Percentiles rank a stretch among this genome's conserved stretches.
Conservation (phyloP, 2,113 vertebrate genomes). For the Apaloderma vittatum region DNA sequence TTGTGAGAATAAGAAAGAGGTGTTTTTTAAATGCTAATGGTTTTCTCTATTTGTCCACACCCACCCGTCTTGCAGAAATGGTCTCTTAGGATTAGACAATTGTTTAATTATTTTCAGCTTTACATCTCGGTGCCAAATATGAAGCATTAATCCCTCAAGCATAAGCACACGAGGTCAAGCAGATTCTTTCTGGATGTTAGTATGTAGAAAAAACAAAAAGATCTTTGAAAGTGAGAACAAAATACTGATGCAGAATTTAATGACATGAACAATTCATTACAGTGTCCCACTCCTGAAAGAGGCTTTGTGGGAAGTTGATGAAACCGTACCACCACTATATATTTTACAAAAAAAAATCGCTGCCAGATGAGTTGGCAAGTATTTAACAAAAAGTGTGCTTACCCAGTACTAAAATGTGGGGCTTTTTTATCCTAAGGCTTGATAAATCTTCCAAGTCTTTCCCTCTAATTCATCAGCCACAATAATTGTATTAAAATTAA, state of each 20-base stretch:
- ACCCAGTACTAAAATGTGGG: background rate
- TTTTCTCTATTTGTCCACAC: background rate
- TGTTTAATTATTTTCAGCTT: background rate
- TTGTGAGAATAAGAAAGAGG: background rate
- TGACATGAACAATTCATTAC: background rate
- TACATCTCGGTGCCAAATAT: background rate
- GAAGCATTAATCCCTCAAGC: background rate
- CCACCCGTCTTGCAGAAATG: background rate
- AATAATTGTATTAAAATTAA: background rate
- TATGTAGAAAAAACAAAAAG: background rate
- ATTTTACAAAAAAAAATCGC: background rate
- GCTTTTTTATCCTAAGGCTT: background rate
- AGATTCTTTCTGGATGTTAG: background rate
- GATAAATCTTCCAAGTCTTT: background rate
- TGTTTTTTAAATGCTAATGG: background rate
- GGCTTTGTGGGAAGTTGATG: background rate
- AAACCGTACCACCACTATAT: background rate
- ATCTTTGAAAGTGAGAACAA: background rate
- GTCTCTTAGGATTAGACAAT: background rate
- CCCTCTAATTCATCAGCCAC: background rate
- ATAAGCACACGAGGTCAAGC: background rate
- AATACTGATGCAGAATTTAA: background rate
- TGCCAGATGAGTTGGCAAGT: background rate
- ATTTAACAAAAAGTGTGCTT: background rate
- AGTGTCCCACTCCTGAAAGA: background rate